Evolutionary conservation across 2,113 vertebrate genomes (phyloP), one percentile per base, ranked within the genome.

Genomic region (Pachyramphus minor): DNA sequence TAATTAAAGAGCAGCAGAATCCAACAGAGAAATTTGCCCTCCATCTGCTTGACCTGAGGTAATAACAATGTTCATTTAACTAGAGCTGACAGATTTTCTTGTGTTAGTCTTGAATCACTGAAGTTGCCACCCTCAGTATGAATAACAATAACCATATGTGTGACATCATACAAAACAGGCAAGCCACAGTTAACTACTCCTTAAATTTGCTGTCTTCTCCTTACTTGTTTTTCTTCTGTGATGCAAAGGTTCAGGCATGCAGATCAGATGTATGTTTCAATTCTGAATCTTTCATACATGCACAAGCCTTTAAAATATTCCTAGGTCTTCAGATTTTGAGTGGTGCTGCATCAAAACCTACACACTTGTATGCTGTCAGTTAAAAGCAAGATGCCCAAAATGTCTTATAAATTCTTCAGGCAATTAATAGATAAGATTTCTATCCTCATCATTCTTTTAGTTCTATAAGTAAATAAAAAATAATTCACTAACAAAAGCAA

Each of bases 11-110:
- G 97, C 96, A 97, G 97, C 93, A 98, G 97, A 98, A 98, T 97
- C 96, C 97, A 97, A 95, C 98, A 98, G 97, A 97, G 98, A 97
- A 97, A 96, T 98, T 98, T 98, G 97, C 97, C 98, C 97, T 98
- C 97, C 98, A 98, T 98, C 98, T 98, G 98, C 98, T 97, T 98
- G 98, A 98, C 98, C 98, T 97, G 97, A 98, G 98, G 98, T 98
- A 98, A 98, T 98, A 97, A 98, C 97, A 97, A 95, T 89, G 96
- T 97, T 97, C 81, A 7, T 93, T 98, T 98, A 98, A 98, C 98
- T 95, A 90, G 93, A 98, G 91, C 82, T 98, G 98, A 98, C 98
- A 98, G 98, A 97, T 98, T 97, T 97, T 98, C 97, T 98, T 98
- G 96, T 97, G 94, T 97, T 98, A 96, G 91, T 97, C 96, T 97